Percentiles rank a stretch among this genome's conserved stretches.
These are phyloP conservation scores for Actinemys pallida DNA, from an alignment of 2,113 vertebrate species.

Conservation along the genomic window DNA sequence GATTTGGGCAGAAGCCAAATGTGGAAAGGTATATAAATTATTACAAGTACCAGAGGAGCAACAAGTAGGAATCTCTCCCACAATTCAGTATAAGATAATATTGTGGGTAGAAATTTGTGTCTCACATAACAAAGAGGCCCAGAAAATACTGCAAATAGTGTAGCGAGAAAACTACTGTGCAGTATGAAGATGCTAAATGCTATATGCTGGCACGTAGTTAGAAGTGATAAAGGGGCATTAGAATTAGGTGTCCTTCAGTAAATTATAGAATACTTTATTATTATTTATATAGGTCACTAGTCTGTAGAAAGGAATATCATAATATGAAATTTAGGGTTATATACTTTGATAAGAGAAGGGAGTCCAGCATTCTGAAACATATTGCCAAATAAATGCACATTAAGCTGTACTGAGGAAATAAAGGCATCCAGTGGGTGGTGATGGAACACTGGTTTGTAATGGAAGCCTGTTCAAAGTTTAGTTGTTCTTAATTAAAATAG, in stretches of 20 bases:
- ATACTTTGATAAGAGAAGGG: neutral
- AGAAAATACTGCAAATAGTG: conserved; percentile 50
- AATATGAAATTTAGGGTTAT: neutral
- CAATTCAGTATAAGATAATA: conserved; percentile 43
- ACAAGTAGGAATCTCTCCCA: neutral
- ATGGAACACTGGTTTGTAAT: neutral
- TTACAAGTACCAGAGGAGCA: neutral
- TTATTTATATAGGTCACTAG: neutral
- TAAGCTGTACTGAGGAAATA: neutral
- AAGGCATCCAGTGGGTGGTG: neutral
- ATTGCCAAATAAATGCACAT: neutral
- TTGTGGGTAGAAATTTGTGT: conserved; percentile 29
- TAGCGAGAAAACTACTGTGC: conserved; percentile 22
- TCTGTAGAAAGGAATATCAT: neutral
- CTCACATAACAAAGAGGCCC: conserved; percentile 2
- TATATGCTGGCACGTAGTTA: neutral
- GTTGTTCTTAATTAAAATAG: neutral
- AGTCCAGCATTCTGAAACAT: neutral
- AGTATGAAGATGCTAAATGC: conserved; percentile 16
- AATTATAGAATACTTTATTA: conserved; percentile 27
- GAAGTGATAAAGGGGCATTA: neutral
- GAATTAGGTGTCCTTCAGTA: conserved; percentile 18
- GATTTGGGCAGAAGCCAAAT: conserved; percentile 30
- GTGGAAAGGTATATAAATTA: conserved; percentile 32
- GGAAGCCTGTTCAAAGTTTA: neutral